Percentiles rank a stretch among this genome's conserved stretches.
Evolutionary conservation across 2,113 vertebrate species (phyloP).

Genomic region (Litocranius walleri): DNA sequence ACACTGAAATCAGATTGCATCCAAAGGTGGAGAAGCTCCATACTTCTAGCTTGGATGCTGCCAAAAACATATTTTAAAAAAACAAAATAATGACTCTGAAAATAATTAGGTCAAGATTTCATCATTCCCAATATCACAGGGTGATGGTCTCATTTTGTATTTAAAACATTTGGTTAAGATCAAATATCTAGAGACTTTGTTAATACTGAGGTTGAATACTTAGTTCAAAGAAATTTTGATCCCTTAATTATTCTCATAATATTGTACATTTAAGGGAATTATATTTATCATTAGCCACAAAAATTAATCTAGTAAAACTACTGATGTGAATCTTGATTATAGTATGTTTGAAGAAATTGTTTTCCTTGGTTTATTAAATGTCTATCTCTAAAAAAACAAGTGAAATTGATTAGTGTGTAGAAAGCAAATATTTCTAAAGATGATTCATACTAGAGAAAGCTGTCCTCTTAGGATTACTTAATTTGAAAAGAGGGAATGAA

Average conservation of each 20-base stretch:
- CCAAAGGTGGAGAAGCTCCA: too few relatives aligned
- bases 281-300: conserved; percentile 66
- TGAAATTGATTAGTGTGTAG: background rate
- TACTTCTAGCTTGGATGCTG: background rate
- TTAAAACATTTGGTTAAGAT: conserved; percentile 60
- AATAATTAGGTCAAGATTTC: conserved; percentile 52
- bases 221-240: conserved; percentile 70
- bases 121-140: conserved; percentile 54
- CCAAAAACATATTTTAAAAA: conserved; percentile 45
- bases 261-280: conserved; percentile 55
- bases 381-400: conserved; percentile 41
- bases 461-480: background rate
- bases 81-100: conserved; percentile 54
- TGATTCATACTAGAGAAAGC: background rate
- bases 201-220: conserved; percentile 62
- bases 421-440: conserved; percentile 41
- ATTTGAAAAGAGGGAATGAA: conserved; percentile 9
- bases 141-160: conserved; percentile 55
- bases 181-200: conserved; percentile 61
- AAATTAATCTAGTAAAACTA: conserved; percentile 65
- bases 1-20: too few relatives aligned
- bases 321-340: conserved; percentile 43
- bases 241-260: conserved; percentile 60
- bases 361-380: conserved; percentile 54
- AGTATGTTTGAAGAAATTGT: conserved; percentile 42